phyloP scores from a whole-genome alignment of 1,140 invertebrate species.

The Leptonema lineaticorne region DNA sequence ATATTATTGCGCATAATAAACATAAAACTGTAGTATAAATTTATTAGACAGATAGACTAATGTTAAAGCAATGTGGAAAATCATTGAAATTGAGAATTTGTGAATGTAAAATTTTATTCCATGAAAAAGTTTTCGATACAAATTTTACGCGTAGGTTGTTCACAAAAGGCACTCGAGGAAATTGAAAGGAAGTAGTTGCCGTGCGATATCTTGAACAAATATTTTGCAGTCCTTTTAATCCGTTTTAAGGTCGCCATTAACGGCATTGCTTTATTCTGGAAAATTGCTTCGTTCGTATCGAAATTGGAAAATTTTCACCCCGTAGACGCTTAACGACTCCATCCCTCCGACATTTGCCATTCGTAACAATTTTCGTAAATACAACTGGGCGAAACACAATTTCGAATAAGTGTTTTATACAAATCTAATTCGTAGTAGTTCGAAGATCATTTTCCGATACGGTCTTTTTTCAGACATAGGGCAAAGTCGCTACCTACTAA shows the following conservation, averaged over 20 bases:
- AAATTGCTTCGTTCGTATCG: conserved; percentile 11
- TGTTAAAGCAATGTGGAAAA: too few species aligned
- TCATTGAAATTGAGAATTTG: background rate
- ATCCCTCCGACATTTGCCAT: background rate
- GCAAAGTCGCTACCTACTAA: too few species aligned
- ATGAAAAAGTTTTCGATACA: background rate
- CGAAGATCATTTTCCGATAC: too few species aligned
- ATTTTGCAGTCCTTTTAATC: conserved; percentile 18
- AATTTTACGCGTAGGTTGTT: background rate
- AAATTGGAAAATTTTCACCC: conserved; percentile 3
- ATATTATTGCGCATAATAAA: background rate
- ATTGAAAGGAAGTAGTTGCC: conserved; percentile 9
- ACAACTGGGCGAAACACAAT: background rate
- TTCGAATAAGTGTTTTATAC: too few species aligned
- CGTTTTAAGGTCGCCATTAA: conserved; percentile 13
- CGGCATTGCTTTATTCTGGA: background rate
- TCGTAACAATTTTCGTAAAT: background rate
- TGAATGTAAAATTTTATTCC: background rate
- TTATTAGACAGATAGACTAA: background rate
- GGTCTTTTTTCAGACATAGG: too few species aligned
- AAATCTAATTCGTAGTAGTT: too few species aligned
- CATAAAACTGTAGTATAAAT: too few species aligned
- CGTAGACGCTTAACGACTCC: background rate
- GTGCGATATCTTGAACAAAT: conserved; percentile 9
- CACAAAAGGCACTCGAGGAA: conserved; percentile 2